Evolutionary conservation across 2,113 vertebrate species (phyloP).

Genomic region (Crotalus horridus): DNA sequence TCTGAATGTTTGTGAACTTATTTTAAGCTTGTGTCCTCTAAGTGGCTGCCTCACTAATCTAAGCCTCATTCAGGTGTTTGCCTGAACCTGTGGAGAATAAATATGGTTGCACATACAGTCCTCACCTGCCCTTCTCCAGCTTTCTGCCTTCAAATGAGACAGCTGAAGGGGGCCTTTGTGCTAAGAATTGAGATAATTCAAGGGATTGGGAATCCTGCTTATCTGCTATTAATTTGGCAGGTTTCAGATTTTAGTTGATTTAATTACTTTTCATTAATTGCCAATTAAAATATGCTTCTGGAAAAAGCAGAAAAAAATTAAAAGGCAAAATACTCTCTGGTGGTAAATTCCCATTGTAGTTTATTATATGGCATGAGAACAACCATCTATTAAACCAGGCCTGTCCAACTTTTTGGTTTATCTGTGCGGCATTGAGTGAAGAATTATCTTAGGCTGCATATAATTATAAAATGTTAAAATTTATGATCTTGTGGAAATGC

Average conservation of each 20-base stretch:
- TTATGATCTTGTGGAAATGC: background rate
- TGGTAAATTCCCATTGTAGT: background rate
- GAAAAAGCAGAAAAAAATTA: background rate
- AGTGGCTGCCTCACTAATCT: background rate
- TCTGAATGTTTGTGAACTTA: background rate
- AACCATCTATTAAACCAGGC: background rate
- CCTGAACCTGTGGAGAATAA: background rate
- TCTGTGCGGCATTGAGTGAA: background rate
- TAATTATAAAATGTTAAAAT: background rate
- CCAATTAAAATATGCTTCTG: background rate
- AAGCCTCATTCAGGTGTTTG: background rate
- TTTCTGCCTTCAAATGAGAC: background rate
- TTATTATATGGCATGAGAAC: background rate
- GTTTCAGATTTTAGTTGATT: background rate
- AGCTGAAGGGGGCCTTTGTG: background rate
- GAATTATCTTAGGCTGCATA: background rate
- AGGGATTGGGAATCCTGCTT: background rate
- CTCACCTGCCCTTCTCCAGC: background rate
- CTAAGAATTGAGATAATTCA: background rate
- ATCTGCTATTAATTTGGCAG: background rate
- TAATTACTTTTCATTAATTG: background rate
- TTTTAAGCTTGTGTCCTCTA: slow-evolving; percentile 10
- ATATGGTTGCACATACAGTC: background rate
- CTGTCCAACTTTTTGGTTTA: background rate
- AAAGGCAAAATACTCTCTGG: background rate